Percentiles rank a stretch among this genome's conserved stretches.
Evolutionary conservation across 2,113 vertebrate species (phyloP).

Genomic region (Athene cunicularia): DNA sequence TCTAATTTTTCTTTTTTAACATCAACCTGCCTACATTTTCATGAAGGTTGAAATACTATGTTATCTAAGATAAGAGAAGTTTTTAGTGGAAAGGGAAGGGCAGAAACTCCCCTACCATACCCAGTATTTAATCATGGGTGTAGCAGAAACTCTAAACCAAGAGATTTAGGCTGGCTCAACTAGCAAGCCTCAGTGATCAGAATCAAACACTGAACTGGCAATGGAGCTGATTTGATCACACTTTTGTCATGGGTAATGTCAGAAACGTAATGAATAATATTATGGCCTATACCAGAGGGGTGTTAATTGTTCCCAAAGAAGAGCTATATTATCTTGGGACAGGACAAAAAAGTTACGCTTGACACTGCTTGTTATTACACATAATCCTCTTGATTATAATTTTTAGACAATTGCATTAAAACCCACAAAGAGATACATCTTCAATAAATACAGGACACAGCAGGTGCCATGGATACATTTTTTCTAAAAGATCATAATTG

Average conservation of each 20-base stretch:
- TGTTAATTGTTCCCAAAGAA: neutral
- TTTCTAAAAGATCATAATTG: conserved; percentile 9
- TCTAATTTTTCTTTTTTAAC: neutral
- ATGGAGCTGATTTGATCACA: neutral
- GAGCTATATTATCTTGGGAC: neutral
- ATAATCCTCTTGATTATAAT: neutral
- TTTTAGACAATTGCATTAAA: neutral
- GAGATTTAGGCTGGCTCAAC: neutral
- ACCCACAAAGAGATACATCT: neutral
- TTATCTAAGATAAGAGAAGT: neutral
- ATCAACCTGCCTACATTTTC: neutral
- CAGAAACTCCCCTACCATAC: neutral
- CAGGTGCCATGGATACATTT: neutral
- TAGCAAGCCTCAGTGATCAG: neutral
- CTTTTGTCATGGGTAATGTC: neutral
- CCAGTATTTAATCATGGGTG: neutral
- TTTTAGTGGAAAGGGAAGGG: neutral
- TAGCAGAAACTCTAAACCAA: neutral
- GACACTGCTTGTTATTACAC: neutral
- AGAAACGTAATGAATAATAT: conserved; percentile 45
- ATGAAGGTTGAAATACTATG: neutral
- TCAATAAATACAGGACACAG: neutral
- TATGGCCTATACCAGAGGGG: neutral
- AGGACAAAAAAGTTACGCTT: neutral
- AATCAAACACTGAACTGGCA: neutral